Evolutionary conservation across 2,888 invertebrate species (phyloP).

Genomic region (Apamea sordens): DNA sequence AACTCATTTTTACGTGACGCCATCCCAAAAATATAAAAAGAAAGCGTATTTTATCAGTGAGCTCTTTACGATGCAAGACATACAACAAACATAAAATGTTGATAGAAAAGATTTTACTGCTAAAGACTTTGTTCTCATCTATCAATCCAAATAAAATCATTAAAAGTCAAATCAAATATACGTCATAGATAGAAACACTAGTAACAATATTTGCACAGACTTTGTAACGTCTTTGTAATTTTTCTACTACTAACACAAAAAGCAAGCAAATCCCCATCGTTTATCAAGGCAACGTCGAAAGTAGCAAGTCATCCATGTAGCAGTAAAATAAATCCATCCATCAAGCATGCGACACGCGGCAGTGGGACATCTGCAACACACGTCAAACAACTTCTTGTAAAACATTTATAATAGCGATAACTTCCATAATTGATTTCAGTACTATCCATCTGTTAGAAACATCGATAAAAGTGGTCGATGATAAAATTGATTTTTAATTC

Average conservation of each 20-base stretch:
- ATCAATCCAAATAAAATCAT: conserved; percentile 41
- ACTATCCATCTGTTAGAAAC: conserved; percentile 64
- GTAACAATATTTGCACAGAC: conserved; percentile 11
- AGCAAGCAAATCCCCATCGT: conserved; percentile 51
- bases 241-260: conserved; percentile 32
- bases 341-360: conserved; percentile 73
- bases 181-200: background rate
- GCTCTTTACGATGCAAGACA: conserved; percentile 47
- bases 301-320: conserved; percentile 82
- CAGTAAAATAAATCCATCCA: conserved; percentile 79
- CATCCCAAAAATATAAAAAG: conserved; percentile 77
- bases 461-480: conserved; percentile 57
- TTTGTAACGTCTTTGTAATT: conserved; percentile 61
- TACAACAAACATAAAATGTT: conserved; percentile 50
- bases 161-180: conserved; percentile 2
- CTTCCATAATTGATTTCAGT: conserved; percentile 70
- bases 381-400: conserved; percentile 76
- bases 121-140: conserved; percentile 1
- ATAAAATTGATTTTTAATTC: conserved; percentile 67
- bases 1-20: conserved; percentile 79
- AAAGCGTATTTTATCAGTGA: conserved; percentile 66
- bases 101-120: conserved; percentile 37
- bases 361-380: conserved; percentile 73
- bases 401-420: conserved; percentile 76
- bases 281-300: conserved; percentile 71